A percentile compares a stretch with the other conserved stretches of the same genome.
Evolutionary conservation across 1,140 invertebrate species (phyloP).

Genomic region (Aleiodes sp.): DNA sequence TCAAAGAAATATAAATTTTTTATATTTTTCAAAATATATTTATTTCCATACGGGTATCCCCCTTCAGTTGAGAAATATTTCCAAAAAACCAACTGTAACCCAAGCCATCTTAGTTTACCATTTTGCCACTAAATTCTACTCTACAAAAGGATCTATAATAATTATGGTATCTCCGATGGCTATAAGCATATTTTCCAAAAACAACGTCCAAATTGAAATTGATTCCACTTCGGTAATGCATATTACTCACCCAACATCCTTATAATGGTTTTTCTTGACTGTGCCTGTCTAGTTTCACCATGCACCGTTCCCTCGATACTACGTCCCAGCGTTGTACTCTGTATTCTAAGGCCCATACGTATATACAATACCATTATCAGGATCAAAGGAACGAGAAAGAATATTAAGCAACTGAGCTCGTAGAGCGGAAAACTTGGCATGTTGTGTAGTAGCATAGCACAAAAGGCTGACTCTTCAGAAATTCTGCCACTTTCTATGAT

Average conservation of each 20-base stretch:
- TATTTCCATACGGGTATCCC: no score
- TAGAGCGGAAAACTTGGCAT: conserved; percentile 73
- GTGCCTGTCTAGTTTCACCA: conserved; percentile 71
- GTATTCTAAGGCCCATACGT: conserved; percentile 77
- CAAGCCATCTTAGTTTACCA: no score
- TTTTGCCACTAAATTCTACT: no score
- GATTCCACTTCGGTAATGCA: no score
- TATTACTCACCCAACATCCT: conserved; percentile 74
- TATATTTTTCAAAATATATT: no score
- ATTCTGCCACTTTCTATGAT: conserved; percentile 47
- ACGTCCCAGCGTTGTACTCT: conserved; percentile 62
- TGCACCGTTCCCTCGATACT: conserved; percentile 72
- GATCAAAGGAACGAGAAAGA: conserved; percentile 83
- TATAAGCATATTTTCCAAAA: no score
- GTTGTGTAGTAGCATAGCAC: conserved; percentile 74
- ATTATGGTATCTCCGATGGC: no score
- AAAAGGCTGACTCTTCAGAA: conserved; percentile 76
- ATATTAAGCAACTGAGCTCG: conserved; percentile 81
- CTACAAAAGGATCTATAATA: no score
- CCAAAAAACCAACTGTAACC: no score
- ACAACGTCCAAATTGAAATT: no score
- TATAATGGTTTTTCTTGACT: conserved; percentile 78
- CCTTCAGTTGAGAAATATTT: no score
- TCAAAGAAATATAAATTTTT: no score
- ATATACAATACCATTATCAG: conserved; percentile 80